phyloP scores from a whole-genome alignment of 2,113 vertebrate species.

The Scortum barcoo region DNA sequence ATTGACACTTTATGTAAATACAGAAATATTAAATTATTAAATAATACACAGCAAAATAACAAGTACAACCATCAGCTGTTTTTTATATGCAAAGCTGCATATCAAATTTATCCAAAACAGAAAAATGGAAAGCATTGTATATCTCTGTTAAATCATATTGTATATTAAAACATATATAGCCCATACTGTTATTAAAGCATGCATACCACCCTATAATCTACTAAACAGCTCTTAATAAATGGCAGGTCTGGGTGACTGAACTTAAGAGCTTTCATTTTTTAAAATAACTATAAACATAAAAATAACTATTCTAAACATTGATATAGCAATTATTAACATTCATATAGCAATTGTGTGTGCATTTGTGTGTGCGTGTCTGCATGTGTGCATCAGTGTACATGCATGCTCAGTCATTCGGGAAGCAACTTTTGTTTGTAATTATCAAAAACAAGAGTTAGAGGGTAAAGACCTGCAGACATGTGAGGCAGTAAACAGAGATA shows the following conservation, averaged over 20 bases:
- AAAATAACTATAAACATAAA: conserved; percentile 22
- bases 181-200: background rate
- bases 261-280: background rate
- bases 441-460: conserved; percentile 32
- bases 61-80: background rate
- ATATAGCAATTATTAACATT: conserved; percentile 9
- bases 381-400: background rate
- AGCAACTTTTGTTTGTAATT: conserved; percentile 25
- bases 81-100: background rate
- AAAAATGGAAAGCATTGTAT: conserved; percentile 1
- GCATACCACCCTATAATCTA: background rate
- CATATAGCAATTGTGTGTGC: too few relatives aligned
- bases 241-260: background rate
- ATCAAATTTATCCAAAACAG: background rate
- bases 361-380: background rate
- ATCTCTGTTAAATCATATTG: background rate
- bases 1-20: conserved; percentile 60
- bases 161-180: background rate
- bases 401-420: conserved; percentile 6
- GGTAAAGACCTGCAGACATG: conserved; percentile 45
- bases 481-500: conserved; percentile 36
- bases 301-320: conserved; percentile 13
- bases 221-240: background rate
- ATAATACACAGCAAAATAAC: background rate
- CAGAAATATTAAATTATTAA: background rate